Conservation (phyloP, 2,797 vertebrate species). For the Todus mexicanus region DNA sequence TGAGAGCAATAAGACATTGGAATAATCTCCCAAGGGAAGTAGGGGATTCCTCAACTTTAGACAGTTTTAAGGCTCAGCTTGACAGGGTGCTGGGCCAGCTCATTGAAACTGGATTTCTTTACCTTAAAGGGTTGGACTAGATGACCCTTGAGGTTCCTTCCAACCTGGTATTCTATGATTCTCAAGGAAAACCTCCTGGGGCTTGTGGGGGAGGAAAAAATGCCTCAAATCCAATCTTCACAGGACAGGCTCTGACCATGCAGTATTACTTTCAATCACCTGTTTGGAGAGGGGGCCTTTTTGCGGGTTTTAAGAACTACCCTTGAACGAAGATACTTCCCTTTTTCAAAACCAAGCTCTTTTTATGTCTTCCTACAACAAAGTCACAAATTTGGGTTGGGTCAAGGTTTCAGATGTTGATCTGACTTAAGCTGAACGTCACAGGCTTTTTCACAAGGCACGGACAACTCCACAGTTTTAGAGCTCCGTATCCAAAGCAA, state of each 20-base stretch:
- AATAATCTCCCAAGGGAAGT: too few species aligned
- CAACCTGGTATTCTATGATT: too few species aligned
- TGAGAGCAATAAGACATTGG: too few species aligned
- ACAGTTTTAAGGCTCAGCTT: too few species aligned
- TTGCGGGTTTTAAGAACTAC: background rate
- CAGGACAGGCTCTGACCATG: background rate
- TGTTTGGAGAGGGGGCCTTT: fast-evolving
- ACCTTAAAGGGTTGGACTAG: too few species aligned
- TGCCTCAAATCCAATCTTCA: background rate
- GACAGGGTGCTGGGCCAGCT: too few species aligned
- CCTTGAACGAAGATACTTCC: background rate
- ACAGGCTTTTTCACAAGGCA: background rate
- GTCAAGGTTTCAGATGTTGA: background rate
- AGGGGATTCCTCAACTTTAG: too few species aligned
- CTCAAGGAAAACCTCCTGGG: background rate
- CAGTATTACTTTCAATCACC: background rate
- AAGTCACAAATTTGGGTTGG: background rate
- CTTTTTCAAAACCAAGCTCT: background rate
- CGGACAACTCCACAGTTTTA: background rate
- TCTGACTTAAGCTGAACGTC: background rate
- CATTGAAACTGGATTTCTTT: too few species aligned
- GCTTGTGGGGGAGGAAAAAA: background rate
- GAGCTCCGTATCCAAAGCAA: background rate
- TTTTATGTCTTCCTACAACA: background rate
- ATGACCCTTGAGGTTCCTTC: too few species aligned